These are phyloP conservation scores for Ophion ventricosus DNA, from an alignment of 2,888 invertebrate genomes.

Conservation along the genomic window DNA sequence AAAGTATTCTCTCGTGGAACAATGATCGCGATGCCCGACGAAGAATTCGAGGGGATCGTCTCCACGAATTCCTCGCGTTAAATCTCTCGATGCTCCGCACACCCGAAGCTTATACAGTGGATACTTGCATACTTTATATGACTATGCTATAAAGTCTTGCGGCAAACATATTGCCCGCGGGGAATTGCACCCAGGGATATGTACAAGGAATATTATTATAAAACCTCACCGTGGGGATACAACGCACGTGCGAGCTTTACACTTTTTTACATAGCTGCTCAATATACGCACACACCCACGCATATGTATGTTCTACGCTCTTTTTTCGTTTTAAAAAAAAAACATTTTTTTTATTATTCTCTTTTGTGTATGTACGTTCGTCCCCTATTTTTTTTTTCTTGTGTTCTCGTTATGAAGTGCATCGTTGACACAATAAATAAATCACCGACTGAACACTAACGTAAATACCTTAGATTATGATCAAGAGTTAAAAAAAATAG, in stretches of 20 bases:
- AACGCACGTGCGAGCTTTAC: constrained; percentile 59
- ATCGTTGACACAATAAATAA: background rate
- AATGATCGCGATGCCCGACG: constrained; percentile 61
- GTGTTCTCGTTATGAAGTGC: background rate
- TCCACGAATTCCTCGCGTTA: constrained; percentile 41
- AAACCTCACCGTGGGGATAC: constrained; percentile 29
- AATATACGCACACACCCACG: constrained; percentile 6
- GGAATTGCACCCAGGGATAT: constrained; percentile 46
- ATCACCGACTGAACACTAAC: background rate
- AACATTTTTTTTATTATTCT: background rate
- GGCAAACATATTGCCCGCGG: constrained; percentile 41
- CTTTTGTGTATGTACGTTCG: background rate
- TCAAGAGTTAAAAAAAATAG: background rate
- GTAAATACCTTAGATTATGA: background rate
- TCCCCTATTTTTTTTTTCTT: background rate
- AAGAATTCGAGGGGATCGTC: constrained; percentile 61
- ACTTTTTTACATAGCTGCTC: constrained; percentile 6
- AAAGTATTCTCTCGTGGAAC: constrained; percentile 45
- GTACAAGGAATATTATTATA: constrained; percentile 57
- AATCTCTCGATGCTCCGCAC: constrained; percentile 38
- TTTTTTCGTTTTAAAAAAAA: background rate
- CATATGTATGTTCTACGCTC: background rate
- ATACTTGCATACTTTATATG: constrained; percentile 53
- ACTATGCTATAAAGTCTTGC: constrained; percentile 37
- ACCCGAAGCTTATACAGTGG: background rate